Evolutionary conservation across 2,797 vertebrate species (phyloP), one percentile per base, ranked within the genome.

Genomic region (Crotalus adamanteus): DNA sequence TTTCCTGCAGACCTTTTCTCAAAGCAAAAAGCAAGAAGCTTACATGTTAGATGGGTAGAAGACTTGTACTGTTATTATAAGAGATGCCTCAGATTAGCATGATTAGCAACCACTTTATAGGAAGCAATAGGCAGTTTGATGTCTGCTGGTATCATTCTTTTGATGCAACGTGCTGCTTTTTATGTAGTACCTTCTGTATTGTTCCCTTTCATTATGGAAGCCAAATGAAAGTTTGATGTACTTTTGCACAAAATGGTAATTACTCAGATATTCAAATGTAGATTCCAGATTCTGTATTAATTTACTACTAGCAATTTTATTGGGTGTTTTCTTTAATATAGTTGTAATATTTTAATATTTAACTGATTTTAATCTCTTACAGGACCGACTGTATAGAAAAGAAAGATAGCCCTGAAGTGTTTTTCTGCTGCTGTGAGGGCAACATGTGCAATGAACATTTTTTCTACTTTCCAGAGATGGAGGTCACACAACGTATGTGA

Each of bases 351-450:
- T 25, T 55, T 65, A 51, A 90, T n/a, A 37, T 86, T 18, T 91
- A 2, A 11, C 69, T 96, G 89, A 93, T 63, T 88, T 0, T 94
- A 89, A 0, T 73, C 1, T 92, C 92, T 42, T 94, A 16, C 96
- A 99, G 99, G 97, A 98, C 97, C 86, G 98, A 99, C 93, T 99
- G 99, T 93, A 97, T 99, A 96, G 99, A 99, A 97, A 99, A 97
- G 97, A 99, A 99, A 94, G 98, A 99, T 97, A 98, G 97, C 93
- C 99, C 99, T 1, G 99, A 99, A 37, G 99, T 99, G 12, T 99
- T 99, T 97, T 99, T 99, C 98, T 99, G 99, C 97, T 99, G 99
- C 97, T 99, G 99, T 93, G 99, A 99, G 95, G 99, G 99, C 96
- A 99, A 98, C 97, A 98, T 98, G 98, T 99, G 99, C 96, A 99